Conservation (phyloP, 2,797 vertebrate species). For the Antrozous pallidus region DNA sequence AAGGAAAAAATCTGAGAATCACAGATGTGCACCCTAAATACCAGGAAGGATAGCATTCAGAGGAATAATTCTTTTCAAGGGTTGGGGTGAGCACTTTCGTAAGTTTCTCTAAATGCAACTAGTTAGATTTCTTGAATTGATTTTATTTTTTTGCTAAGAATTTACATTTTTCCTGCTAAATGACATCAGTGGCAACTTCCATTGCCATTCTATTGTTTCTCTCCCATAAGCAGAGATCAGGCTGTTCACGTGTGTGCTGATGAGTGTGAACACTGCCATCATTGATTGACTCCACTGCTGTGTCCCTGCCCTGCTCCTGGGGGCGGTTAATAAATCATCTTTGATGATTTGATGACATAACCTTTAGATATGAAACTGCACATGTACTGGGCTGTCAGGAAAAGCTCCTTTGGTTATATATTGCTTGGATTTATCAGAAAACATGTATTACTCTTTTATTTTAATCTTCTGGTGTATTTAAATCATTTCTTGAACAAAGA, state of each 20-base stretch:
- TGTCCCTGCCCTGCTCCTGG: not conserved
- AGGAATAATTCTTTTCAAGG: not conserved
- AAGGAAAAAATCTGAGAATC: constrained; percentile 20
- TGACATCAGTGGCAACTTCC: not conserved
- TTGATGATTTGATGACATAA: constrained; percentile 72
- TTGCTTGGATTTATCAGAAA: constrained; percentile 58
- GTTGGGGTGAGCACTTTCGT: not conserved
- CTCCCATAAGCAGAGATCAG: not conserved
- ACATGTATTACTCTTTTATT: constrained; percentile 17
- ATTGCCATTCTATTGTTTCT: constrained; percentile 42
- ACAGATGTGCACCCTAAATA: constrained; percentile 53
- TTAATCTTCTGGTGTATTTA: constrained; percentile 33
- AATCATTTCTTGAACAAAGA: constrained; percentile 43
- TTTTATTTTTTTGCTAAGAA: not conserved
- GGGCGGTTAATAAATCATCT: constrained; percentile 49
- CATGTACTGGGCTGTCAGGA: constrained; percentile 44
- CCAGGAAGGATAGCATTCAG: not conserved
- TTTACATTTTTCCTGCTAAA: constrained; percentile 9
- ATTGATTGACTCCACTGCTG: not conserved
- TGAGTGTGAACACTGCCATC: not conserved
- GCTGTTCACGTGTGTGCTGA: not conserved
- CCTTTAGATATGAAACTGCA: constrained; percentile 69
- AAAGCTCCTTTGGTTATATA: constrained; percentile 36
- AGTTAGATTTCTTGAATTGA: not conserved
- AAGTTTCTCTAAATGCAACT: constrained; percentile 25